phyloP scores from a whole-genome alignment of 2,888 invertebrate species.

The Anodontia alba region DNA sequence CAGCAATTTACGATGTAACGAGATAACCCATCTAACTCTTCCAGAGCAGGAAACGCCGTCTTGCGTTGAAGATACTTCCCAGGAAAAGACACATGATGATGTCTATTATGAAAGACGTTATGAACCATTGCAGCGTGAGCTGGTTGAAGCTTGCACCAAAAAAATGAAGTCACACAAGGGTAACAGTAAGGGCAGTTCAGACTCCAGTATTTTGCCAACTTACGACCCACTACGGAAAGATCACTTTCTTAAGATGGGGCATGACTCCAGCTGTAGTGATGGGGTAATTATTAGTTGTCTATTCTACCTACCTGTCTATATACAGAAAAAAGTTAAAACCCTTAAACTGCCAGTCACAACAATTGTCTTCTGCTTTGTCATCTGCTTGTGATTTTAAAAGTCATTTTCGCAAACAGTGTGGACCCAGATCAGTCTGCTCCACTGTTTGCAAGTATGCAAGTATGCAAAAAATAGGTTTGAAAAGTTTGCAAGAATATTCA shows the following conservation, averaged over 20 bases:
- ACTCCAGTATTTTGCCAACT: background rate
- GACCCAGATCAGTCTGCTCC: too few relatives aligned
- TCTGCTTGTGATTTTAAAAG: too few relatives aligned
- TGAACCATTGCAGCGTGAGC: slow-evolving; percentile 1
- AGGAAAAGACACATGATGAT: background rate
- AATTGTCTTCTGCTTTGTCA: too few relatives aligned
- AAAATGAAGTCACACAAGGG: background rate
- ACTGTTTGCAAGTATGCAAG: too few relatives aligned
- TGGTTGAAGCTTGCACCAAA: background rate
- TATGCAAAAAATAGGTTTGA: too few relatives aligned
- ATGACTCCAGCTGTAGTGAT: slow-evolving; percentile 2
- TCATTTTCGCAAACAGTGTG: too few relatives aligned
- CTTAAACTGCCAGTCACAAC: too few relatives aligned
- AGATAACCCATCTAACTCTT: background rate
- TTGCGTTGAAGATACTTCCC: background rate
- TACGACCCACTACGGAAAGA: slow-evolving; percentile 7
- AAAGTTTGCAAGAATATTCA: too few relatives aligned
- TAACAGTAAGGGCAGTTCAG: background rate
- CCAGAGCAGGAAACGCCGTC: background rate
- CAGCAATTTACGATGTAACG: background rate
- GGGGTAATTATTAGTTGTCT: background rate
- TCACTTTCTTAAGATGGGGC: background rate
- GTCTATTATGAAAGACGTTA: background rate
- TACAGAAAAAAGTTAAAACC: too few relatives aligned
- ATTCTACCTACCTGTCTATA: too few relatives aligned